Base-by-base conservation (phyloP, 2,113 vertebrate species). In the Rhinoderma darwinii region DNA sequence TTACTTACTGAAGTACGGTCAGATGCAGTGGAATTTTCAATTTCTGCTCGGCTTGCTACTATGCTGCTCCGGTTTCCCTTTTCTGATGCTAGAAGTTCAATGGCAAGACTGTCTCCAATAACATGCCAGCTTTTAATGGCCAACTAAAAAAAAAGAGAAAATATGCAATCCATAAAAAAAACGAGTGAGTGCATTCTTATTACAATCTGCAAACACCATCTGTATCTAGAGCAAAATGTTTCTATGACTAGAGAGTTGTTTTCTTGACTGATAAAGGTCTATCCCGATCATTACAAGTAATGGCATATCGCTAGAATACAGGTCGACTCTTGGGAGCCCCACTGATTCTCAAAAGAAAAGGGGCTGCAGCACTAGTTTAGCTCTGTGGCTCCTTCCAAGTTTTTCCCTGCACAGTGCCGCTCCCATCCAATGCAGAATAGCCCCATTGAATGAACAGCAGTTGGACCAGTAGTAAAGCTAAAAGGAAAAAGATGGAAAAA, bases 91-190 rank as follows among this genome's bases (percentile, higher is more conserved):
- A 99, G 90, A 51, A 99, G 96, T 92, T 99, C 98, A 95, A 99
- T 93, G 20, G 95, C 94, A 83, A 99, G 95, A 89, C 97, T 96
- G 90, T 99, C 98, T 87, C 98, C 98, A 78, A 98, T 97, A 76
- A 99, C 95, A 90, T 97, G 92, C 98, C 98, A 99, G 84, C 96
- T 96, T 93, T 97, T 98, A 89, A 99, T 93, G 91, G 96, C 95
- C 94, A 99, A 93, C 98, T 99, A 91, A 80, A 91, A 93, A 89
- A 83, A 92, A 6, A 47, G 17, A 35, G 20, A 17, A 76, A 44
- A 76, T n/a, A 50, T 76, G 25, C 25, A 54, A 72, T n/a, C 5
- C 18, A 37, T 20, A 22, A 22, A 72, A 32, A 20, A 32, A 20
- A 70, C 17, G 9, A 70, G 4, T 20, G 6, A 70, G 32, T 32